Evolutionary conservation across 2,113 vertebrate genomes (phyloP).

Genomic region (Toxotes chatareus): DNA sequence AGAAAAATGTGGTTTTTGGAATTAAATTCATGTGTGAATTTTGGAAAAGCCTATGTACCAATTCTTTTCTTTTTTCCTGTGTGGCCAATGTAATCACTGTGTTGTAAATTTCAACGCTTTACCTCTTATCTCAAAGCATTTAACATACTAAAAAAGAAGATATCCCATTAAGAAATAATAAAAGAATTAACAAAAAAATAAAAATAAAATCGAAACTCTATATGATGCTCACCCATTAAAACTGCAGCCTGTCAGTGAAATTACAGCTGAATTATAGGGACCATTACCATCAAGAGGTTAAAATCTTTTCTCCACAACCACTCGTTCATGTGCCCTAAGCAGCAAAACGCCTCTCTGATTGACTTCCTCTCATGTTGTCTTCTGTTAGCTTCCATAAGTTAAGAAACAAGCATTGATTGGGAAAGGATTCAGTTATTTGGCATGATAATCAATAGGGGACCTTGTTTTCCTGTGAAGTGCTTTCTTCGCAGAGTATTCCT

Average conservation of each 20-base stretch:
- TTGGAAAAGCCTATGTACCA: neutral
- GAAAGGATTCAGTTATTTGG: slow-evolving; percentile 81
- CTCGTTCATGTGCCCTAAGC: slow-evolving; percentile 49
- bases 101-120: neutral
- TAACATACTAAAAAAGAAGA: neutral
- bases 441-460: slow-evolving; percentile 81
- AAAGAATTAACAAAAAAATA: neutral
- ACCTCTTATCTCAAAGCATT: neutral
- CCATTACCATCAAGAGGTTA: slow-evolving; percentile 23
- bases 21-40: slow-evolving; percentile 3
- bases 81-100: neutral
- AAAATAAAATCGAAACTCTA: neutral
- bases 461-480: slow-evolving; percentile 74
- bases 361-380: slow-evolving; percentile 78
- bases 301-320: slow-evolving; percentile 40
- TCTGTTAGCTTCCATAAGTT: slow-evolving; percentile 78
- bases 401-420: slow-evolving; percentile 76
- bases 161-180: neutral
- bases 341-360: slow-evolving; percentile 63
- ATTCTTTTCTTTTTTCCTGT: neutral
- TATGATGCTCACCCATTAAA: neutral
- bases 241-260: slow-evolving; percentile 3
- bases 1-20: slow-evolving; percentile 24
- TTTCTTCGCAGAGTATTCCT: slow-evolving; percentile 78
- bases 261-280: slow-evolving; percentile 36